Evolutionary conservation across 2,113 vertebrate genomes (phyloP), one percentile per base, ranked within the genome.

Genomic region (Muntiacus reevesi): DNA sequence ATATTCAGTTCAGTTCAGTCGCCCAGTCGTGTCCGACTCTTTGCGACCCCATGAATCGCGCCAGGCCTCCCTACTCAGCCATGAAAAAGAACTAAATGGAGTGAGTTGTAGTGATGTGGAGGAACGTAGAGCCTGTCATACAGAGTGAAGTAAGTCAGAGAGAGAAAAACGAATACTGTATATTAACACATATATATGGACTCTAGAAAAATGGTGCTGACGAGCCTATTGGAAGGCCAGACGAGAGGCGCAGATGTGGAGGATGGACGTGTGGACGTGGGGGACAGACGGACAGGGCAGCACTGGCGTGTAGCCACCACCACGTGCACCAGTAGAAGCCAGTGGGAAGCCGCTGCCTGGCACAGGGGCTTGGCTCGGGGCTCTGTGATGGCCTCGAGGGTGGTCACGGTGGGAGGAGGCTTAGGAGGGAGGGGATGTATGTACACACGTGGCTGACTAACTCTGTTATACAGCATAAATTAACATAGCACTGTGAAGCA

Each of bases 271-370:
- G 36, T 3, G 12, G 36, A 43, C 23, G 2, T 23, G 23, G 23
- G 23, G 71, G 23, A 43, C 2, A 3, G 10, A 13, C 6, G 2
- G 36, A 7, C 36, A 14, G 71, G 12, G 36, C 23, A 3, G 12
- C 12, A 0, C 12, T 59, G 57, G 8, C 23, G 1, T 25, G 25
- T 27, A 25, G 1, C 1, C 8, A 25, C 57, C 1, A 1, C 23
- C 36, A 2, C 3, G 23, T 6, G 23, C 2, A 23, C 71, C 2
- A 5, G 8, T 16, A 2, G 33, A 2, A 19, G 33, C 4, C 15
- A 1, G 64, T 3, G 67, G 5, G 33, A 40, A 7, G 71, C 21
- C 13, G 19, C 67, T 6, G n/a, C 9, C 0, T 0, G 5, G 36
- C 71, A 6, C 36, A 12, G 19, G 36, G 21, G 28, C 71, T 76